phyloP scores from a whole-genome alignment of 53 echinoderm and acorn worm genomes.

The Crossaster papposus region DNA sequence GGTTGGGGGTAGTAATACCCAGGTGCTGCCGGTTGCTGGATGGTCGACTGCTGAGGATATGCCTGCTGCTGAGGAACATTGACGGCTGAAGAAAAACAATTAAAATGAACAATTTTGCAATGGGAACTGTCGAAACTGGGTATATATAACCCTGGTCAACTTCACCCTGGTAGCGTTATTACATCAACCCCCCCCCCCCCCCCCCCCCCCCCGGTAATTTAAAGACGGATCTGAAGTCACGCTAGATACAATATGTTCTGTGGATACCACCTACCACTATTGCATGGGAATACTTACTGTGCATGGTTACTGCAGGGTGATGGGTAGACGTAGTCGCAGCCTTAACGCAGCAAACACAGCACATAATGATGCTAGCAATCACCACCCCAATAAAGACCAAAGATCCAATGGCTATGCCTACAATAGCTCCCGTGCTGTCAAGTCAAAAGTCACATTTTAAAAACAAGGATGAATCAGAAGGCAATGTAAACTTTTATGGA shows the following conservation, averaged over 20 bases:
- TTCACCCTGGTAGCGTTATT: too few relatives aligned
- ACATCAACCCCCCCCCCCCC: too few relatives aligned
- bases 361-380: background rate
- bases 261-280: background rate
- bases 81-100: background rate
- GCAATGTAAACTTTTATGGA: too few relatives aligned
- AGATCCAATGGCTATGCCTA: background rate
- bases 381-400: background rate
- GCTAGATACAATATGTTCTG: background rate
- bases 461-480: too few relatives aligned
- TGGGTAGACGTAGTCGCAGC: background rate
- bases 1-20: background rate
- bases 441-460: background rate
- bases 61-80: background rate
- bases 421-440: background rate
- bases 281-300: slow-evolving; percentile 1
- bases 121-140: background rate
- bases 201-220: too few relatives aligned
- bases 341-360: slow-evolving; percentile 2
- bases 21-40: background rate
- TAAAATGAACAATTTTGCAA: too few relatives aligned
- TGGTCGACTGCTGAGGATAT: background rate
- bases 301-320: slow-evolving; percentile 7
- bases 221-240: too few relatives aligned
- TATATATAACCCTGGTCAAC: background rate